Base-by-base conservation (phyloP, 2,113 vertebrate genomes). In the Hippocampus abdominalis region DNA sequence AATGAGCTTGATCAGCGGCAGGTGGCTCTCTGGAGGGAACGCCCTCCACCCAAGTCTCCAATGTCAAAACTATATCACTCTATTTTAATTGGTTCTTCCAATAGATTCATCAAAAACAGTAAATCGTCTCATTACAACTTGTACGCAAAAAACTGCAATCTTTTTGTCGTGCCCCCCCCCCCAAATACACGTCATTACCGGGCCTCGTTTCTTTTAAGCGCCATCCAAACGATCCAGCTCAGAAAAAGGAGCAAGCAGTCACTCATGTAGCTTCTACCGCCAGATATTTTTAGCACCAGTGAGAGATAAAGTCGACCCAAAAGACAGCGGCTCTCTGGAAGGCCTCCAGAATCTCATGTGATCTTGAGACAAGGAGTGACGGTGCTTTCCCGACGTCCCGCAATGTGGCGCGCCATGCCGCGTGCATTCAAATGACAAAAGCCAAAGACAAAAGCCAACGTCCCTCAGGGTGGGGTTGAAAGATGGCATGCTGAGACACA, bases 391-490 rank as follows among this genome's bases (percentile, higher is more conserved):
- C 29, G 39, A 70, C 69, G 78, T 54, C 76, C 67, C 36, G 44
- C 70, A 66, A 68, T 71, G 70, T 74, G 48, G 23, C 48, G 53
- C 29, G 1, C 21, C 42, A 16, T n/a, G 10, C 75, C 20, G 71
- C 54, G 57, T 73, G 85, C 81, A 88, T 87, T 84, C 74, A 86
- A 82, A 90, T 86, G 79, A 85, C n/a, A n/a, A n/a, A n/a, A n/a
- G 25, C 60, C 48, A 73, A 81, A 81, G 83, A 65, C 51, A 54
- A 54, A 54, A n/a, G 16, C 9, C 9, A 9, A n/a, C 21, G 10
- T 54, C 51, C 44, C n/a, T n/a, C 49, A 9, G 51, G 51, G 3
- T 11, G 51, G n/a, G 51, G 9, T 23, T 8, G 10, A 54, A 54
- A 54, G 21, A 54, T 54, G 51, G 21, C 51, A 54, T 11, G 51